Evolutionary conservation across 2,888 invertebrate genomes (phyloP).

Genomic region (Melikaiella ostensackeni): DNA sequence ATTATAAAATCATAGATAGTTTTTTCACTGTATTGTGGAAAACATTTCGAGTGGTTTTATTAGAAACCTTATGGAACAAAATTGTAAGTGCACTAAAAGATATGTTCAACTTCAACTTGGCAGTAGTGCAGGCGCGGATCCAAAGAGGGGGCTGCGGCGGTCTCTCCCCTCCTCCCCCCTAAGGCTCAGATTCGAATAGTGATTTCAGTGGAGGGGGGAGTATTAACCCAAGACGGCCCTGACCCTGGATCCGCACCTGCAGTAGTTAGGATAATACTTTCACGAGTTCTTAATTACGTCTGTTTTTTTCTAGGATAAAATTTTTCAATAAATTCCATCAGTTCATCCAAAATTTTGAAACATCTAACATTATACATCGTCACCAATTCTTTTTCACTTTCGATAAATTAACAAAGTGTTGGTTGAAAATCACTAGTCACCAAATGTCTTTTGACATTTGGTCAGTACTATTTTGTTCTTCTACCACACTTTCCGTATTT

Average conservation of each 20-base stretch:
- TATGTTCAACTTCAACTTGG: constrained; percentile 46
- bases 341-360: constrained; percentile 41
- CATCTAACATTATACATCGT: constrained; percentile 38
- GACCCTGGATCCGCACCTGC: too few relatives aligned
- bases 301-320: constrained; percentile 39
- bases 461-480: background rate
- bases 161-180: too few relatives aligned
- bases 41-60: constrained; percentile 40
- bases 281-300: constrained; percentile 37
- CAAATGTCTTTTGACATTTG: background rate
- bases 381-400: too few relatives aligned
- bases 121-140: too few relatives aligned
- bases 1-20: constrained; percentile 45
- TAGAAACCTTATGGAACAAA: constrained; percentile 38
- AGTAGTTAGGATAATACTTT: constrained; percentile 41
- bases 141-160: too few relatives aligned
- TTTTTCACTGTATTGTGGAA: constrained; percentile 47
- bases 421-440: background rate
- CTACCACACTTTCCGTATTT: background rate
- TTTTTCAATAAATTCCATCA: constrained; percentile 41
- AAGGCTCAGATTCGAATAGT: too few relatives aligned
- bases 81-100: constrained; percentile 41
- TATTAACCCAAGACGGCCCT: too few relatives aligned
- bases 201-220: too few relatives aligned
- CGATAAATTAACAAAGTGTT: background rate